Evolutionary conservation across 2,113 vertebrate genomes (phyloP), one percentile per base, ranked within the genome.

Genomic region (Dendropsophus ebraccatus): DNA sequence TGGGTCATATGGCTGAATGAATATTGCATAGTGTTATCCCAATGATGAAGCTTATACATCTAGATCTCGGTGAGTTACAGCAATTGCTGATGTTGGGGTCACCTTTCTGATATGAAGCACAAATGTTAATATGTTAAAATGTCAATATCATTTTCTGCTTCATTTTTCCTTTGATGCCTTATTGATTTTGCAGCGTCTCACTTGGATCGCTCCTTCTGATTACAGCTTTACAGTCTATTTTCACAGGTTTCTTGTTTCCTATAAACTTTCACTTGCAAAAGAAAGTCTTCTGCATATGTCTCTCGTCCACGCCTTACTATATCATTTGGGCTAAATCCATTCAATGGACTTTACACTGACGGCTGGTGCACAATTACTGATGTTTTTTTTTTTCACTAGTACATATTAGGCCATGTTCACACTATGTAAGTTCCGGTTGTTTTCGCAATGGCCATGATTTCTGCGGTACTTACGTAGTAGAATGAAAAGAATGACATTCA

Each of bases 81-180:
- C 67, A 85, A 85, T 65, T 77, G 73, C 72, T 85, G 60, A 19
- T 17, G 28, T 28, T 56, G 30, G 70, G 84, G 84, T 85, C 75
- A 85, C 74, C 74, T 79, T 78, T 79, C 54, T 70, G 41, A 79
- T 85, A 37, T 37, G 62, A 50, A 79, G 74, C 45, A 70, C 58
- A 62, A 78, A 60, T 67, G 73, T 85, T 85, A 85, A 85, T 85
- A 84, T 84, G 83, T 67, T 67, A 54, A 85, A 37, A 85, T 19
- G 45, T 67, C 74, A 85, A 85, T 85, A 79, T 79, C 28, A 78
- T 85, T 85, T 85, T 77, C 84, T 85, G 84, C 74, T 79, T 85
- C 75, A 69, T 85, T 85, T 85, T 85, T 56, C 75, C 78, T 30
- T 56, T 85, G 60, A 85, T 85, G 84, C 62, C 41, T 85, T 85